A percentile compares a stretch with the other conserved stretches of the same genome.
Evolutionary conservation across 2,113 vertebrate genomes (phyloP).

Genomic region (Jacana jacana): DNA sequence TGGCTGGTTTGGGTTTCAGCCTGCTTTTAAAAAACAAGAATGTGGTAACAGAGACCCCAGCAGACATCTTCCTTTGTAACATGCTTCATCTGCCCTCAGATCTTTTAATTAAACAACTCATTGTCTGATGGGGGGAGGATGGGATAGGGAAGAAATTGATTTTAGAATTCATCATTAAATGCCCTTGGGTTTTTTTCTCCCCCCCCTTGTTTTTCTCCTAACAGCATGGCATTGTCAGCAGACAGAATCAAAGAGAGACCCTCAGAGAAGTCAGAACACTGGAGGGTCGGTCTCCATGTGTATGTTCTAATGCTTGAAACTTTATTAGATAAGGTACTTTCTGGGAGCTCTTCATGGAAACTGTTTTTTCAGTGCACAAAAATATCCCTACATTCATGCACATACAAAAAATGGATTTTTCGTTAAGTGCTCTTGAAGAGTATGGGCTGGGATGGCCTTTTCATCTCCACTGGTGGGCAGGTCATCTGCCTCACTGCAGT

Average conservation of each 20-base stretch:
- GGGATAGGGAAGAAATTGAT: neutral
- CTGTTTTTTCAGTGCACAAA: neutral
- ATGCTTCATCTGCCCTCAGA: neutral
- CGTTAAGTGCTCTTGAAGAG: neutral
- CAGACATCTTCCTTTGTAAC: neutral
- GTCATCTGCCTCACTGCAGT: neutral
- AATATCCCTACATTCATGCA: neutral
- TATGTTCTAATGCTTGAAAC: neutral
- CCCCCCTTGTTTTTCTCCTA: neutral
- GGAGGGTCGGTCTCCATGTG: neutral
- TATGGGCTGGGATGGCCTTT: constrained; percentile 5
- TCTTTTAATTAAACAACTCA: neutral
- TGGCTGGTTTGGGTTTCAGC: neutral
- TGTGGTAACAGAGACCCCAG: neutral
- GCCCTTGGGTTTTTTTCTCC: neutral
- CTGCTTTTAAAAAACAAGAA: neutral
- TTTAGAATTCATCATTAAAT: constrained; percentile 11
- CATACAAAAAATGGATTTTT: neutral
- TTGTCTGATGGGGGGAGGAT: neutral
- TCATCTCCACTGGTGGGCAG: neutral
- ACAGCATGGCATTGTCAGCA: neutral
- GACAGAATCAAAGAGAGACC: neutral
- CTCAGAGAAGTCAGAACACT: neutral
- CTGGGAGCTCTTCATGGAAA: neutral
- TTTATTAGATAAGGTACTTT: neutral